phyloP scores from a whole-genome alignment of 2,113 vertebrate genomes.

The Mustela lutreola region DNA sequence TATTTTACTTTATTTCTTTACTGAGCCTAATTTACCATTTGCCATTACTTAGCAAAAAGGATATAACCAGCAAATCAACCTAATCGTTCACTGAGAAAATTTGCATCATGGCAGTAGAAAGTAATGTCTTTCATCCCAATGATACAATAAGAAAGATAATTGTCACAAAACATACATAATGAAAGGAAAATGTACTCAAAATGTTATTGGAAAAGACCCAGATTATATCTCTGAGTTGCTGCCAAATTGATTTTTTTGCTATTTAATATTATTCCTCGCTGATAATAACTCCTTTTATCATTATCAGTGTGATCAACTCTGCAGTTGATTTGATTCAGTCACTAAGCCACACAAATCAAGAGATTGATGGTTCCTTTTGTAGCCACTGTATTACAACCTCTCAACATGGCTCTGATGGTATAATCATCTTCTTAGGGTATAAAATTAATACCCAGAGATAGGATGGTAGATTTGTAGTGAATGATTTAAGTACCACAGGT shows the following conservation, averaged over 20 bases:
- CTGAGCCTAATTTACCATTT: slow-evolving; percentile 59
- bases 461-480: not conserved
- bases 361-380: slow-evolving; percentile 15
- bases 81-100: slow-evolving; percentile 67
- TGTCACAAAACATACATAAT: slow-evolving; percentile 56
- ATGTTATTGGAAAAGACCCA: slow-evolving; percentile 24
- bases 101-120: slow-evolving; percentile 47
- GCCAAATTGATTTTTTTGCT: slow-evolving; percentile 59
- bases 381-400: not conserved
- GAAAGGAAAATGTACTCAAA: not conserved
- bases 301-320: not conserved
- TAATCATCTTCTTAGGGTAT: not conserved
- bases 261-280: slow-evolving; percentile 46
- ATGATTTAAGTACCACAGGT: not conserved
- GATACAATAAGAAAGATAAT: slow-evolving; percentile 59
- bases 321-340: slow-evolving; percentile 37
- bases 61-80: slow-evolving; percentile 63
- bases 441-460: not conserved
- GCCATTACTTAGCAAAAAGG: slow-evolving; percentile 50
- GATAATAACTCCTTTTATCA: slow-evolving; percentile 17
- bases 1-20: slow-evolving; percentile 37
- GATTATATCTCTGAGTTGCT: not conserved
- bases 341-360: not conserved
- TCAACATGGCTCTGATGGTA: not conserved
- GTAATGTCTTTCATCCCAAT: slow-evolving; percentile 55